These are phyloP conservation scores for Pyrgilauda ruficollis DNA, from an alignment of 2,113 vertebrate species.

Conservation along the genomic window DNA sequence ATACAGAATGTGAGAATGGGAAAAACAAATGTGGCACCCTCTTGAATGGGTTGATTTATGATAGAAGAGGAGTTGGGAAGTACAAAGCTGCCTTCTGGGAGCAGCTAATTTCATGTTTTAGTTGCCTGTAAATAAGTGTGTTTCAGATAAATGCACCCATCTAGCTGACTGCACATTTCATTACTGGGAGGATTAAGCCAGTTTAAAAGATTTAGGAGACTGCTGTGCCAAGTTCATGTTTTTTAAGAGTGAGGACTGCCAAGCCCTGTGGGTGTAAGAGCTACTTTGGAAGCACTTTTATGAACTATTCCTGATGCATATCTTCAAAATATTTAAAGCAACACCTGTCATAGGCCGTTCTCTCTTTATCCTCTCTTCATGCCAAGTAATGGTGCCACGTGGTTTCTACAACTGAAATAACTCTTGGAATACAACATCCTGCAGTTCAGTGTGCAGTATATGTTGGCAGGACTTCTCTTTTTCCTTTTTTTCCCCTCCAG, in stretches of 20 bases:
- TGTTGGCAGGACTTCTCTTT: conserved; percentile 2
- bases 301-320: conserved; percentile 48
- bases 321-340: conserved; percentile 52
- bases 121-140: conserved; percentile 60
- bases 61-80: conserved; percentile 21
- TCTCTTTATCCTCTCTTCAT: conserved; percentile 10
- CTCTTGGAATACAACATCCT: not conserved
- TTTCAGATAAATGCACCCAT: conserved; percentile 57
- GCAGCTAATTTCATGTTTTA: conserved; percentile 65
- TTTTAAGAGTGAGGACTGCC: conserved; percentile 16
- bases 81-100: conserved; percentile 34
- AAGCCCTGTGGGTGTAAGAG: conserved; percentile 4
- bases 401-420: conserved; percentile 10
- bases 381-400: not conserved
- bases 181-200: conserved; percentile 48
- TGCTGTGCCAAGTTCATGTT: not conserved
- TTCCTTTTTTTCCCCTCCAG: not conserved
- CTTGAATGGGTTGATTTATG: conserved; percentile 64
- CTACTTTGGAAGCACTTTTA: conserved; percentile 57
- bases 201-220: conserved; percentile 57
- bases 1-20: conserved; percentile 53
- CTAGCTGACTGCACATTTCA: conserved; percentile 26
- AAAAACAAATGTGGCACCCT: conserved; percentile 64
- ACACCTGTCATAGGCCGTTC: not conserved
- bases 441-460: not conserved